Base-by-base conservation (phyloP, 2,113 vertebrate genomes). In the Monarcha castaneiventris region DNA sequence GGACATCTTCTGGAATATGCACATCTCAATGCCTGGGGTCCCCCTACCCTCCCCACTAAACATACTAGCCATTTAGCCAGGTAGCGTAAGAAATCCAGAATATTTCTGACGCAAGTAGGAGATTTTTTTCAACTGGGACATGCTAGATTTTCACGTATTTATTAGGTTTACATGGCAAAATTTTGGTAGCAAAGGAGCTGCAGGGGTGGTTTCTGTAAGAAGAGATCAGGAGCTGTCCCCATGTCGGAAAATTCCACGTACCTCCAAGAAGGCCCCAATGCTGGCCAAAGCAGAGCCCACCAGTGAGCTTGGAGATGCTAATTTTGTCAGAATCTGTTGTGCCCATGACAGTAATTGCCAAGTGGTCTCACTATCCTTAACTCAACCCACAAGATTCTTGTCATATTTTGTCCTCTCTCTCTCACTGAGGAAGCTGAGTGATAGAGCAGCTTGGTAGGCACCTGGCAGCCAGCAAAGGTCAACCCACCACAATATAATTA, bases 91-190 rank as follows among this genome's bases (percentile, higher is more conserved):
- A 94, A 87, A 88, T 84, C 32, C n/a, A 69, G 22, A 71, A 94
- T 63, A 94, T 95, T 95, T 96, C 67, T 94, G 68, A 86, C 85
- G n/a, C 59, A 80, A 87, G 35, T 39, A 96, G 56, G 68, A 92
- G 61, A 49, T 41, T 49, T 91, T 94, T 94, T 95, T 90, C 54
- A 19, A 75, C 16, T 55, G 18, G 27, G 52, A 84, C 37, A 68
- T 86, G 37, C 49, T 90, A 63, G 69, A 87, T 96, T 96, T 94
- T 96, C 68, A 75, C 64, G 10, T 48, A 30, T 30, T 29, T 30
- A 41, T 44, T 72, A 4, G 10, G 10, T 67, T 89, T 89, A 63
- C 0, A 0, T 16, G 13, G 13, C 11, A 48, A 54, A 26, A 21
- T 41, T 92, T 62, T 27, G 8, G 32, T 63, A 54, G 18, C 23